These are phyloP conservation scores for Nyctereutes procyonoides DNA, from an alignment of 2,113 vertebrate genomes.

Conservation along the genomic window DNA sequence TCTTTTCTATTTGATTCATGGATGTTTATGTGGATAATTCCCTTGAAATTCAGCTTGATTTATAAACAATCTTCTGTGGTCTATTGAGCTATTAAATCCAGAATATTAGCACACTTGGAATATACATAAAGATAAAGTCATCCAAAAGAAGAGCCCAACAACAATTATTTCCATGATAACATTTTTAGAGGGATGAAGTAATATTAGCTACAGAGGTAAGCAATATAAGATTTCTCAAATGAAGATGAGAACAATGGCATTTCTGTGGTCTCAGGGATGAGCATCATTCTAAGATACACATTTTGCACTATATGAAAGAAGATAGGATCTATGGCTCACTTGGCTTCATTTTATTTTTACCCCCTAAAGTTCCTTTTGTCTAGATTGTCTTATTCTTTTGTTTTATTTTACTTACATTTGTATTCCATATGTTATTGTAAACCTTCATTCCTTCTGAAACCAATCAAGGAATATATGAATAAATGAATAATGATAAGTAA, in stretches of 20 bases:
- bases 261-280: neutral
- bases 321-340: neutral
- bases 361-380: neutral
- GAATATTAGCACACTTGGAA: neutral
- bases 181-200: neutral
- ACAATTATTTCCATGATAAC: neutral
- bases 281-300: neutral
- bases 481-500: neutral
- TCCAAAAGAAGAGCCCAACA: neutral
- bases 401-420: conserved; percentile 30
- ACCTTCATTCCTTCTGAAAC: neutral
- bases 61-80: conserved; percentile 44
- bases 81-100: conserved; percentile 33
- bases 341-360: neutral
- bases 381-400: neutral
- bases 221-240: neutral
- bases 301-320: neutral
- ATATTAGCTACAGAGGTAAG: neutral
- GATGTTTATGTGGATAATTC: conserved; percentile 15
- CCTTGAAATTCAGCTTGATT: conserved; percentile 22
- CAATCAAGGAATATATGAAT: neutral
- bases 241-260: neutral
- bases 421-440: neutral
- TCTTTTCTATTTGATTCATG: conserved; percentile 42
- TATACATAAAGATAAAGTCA: neutral